Percentiles rank a stretch among this genome's conserved stretches.
These are phyloP conservation scores for Abramis brama DNA, from an alignment of 2,113 vertebrate genomes.

Conservation along the genomic window DNA sequence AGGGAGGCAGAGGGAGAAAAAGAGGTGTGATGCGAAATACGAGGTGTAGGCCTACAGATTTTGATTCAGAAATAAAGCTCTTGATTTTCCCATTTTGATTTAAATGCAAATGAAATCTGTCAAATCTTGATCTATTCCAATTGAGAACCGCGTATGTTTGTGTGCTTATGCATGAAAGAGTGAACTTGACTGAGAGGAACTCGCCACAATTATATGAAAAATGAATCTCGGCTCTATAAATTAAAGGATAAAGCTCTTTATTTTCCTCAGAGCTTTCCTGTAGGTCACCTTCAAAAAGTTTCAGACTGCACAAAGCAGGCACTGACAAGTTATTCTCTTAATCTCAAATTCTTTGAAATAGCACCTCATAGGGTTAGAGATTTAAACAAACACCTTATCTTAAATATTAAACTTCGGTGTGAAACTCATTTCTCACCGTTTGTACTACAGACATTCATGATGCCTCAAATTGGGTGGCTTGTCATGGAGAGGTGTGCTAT, in stretches of 20 bases:
- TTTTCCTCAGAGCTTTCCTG: neutral
- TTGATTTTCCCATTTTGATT: conserved; percentile 41
- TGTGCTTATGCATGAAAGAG: neutral
- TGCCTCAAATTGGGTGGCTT: neutral
- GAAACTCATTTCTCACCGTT: neutral
- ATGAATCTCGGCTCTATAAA: conserved; percentile 11
- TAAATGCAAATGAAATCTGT: conserved; percentile 54
- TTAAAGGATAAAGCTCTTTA: conserved; percentile 6
- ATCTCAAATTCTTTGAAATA: conserved; percentile 8
- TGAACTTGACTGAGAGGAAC: conserved; percentile 4
- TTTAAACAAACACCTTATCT: neutral
- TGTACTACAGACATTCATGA: neutral
- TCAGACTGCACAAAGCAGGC: neutral
- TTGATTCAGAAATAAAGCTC: conserved; percentile 23
- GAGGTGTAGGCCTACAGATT: neutral
- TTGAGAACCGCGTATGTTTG: neutral
- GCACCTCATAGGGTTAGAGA: neutral
- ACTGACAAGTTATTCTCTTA: neutral
- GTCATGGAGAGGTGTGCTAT: neutral
- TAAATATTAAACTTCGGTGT: neutral
- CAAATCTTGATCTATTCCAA: conserved; percentile 37
- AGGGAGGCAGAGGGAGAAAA: neutral
- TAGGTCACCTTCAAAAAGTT: conserved; percentile 23
- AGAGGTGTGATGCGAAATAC: neutral
- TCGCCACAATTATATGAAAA: conserved; percentile 21